Conservation (phyloP, 2,888 invertebrate genomes). For the Epistrophe grossulariae region DNA sequence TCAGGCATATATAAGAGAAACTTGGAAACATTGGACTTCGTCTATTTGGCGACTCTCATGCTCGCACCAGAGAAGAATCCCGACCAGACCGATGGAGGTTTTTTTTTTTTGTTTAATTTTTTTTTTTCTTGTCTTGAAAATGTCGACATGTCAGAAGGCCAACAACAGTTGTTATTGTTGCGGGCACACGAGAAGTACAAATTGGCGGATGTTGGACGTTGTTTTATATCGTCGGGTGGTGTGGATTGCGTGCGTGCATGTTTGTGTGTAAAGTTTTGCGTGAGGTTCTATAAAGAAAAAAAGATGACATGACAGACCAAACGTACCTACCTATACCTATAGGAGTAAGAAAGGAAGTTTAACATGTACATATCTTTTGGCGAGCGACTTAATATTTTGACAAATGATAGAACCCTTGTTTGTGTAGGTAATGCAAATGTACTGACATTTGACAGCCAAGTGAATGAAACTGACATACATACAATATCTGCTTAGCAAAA, state of each 20-base stretch:
- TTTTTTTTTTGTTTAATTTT: conserved; percentile 19
- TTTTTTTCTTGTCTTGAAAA: conserved; percentile 23
- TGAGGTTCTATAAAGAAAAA: conserved; percentile 24
- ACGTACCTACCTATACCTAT: conserved; percentile 25
- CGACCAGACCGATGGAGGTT: conserved; percentile 17
- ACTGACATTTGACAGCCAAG: conserved; percentile 58
- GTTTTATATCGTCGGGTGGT: conserved; percentile 24
- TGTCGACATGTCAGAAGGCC: conserved; percentile 72
- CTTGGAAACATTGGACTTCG: conserved; percentile 54
- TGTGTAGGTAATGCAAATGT: conserved; percentile 31
- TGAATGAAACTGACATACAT: conserved; percentile 8
- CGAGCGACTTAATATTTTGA: conserved; percentile 57
- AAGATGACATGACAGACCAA: conserved; percentile 63
- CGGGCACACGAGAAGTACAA: conserved; percentile 65
- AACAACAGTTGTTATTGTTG: conserved; percentile 51
- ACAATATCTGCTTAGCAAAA: background rate
- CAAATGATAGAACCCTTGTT: conserved; percentile 63
- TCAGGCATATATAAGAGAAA: conserved; percentile 49
- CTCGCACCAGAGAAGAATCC: conserved; percentile 24
- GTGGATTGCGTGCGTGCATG: conserved; percentile 63
- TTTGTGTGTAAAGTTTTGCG: conserved; percentile 42
- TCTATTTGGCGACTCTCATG: conserved; percentile 68
- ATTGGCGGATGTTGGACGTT: conserved; percentile 70
- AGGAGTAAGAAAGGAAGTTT: conserved; percentile 65
- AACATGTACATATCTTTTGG: conserved; percentile 30